Percentiles rank a stretch among this genome's conserved stretches.
Conservation (phyloP, 2,888 invertebrate genomes). For the Diarsia mendica region DNA sequence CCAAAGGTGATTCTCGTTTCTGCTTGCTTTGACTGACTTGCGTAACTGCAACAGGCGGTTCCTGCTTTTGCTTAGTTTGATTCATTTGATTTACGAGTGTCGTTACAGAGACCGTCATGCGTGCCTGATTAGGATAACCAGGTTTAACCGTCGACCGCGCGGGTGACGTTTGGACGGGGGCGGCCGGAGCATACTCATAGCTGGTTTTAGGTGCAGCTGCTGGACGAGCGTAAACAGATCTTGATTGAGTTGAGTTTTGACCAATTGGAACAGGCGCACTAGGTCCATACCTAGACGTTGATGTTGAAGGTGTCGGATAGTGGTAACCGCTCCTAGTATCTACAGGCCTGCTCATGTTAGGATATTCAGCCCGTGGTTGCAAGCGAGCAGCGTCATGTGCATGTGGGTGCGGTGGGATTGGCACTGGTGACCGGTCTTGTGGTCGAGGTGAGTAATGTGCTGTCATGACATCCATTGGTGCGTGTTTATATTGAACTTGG, state of each 20-base stretch:
- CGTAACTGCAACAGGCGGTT: constrained; percentile 92
- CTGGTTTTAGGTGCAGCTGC: constrained; percentile 79
- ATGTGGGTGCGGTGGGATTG: constrained; percentile 77
- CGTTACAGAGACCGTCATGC: constrained; percentile 88
- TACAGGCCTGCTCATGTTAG: constrained; percentile 74
- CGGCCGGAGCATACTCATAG: constrained; percentile 79
- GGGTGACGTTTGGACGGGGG: constrained; percentile 82
- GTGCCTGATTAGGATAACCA: constrained; percentile 83
- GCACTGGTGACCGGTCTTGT: constrained; percentile 79
- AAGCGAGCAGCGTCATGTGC: constrained; percentile 79
- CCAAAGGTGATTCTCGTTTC: constrained; percentile 95
- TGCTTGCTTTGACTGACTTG: constrained; percentile 84
- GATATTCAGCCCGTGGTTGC: constrained; percentile 79
- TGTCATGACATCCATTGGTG: constrained; percentile 76
- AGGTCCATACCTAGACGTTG: constrained; percentile 78
- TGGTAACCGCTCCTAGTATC: constrained; percentile 80
- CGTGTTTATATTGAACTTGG: constrained; percentile 81
- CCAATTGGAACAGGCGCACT: constrained; percentile 76
- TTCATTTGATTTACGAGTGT: constrained; percentile 87
- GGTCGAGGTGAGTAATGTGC: constrained; percentile 79
- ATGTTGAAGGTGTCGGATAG: constrained; percentile 83
- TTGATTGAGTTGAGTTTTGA: constrained; percentile 79
- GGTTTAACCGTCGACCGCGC: constrained; percentile 81
- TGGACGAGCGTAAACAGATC: constrained; percentile 76
- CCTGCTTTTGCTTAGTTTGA: constrained; percentile 91